Evolutionary conservation across 1,140 invertebrate genomes (phyloP), one percentile per base, ranked within the genome.

Genomic region (Ips nitidus): DNA sequence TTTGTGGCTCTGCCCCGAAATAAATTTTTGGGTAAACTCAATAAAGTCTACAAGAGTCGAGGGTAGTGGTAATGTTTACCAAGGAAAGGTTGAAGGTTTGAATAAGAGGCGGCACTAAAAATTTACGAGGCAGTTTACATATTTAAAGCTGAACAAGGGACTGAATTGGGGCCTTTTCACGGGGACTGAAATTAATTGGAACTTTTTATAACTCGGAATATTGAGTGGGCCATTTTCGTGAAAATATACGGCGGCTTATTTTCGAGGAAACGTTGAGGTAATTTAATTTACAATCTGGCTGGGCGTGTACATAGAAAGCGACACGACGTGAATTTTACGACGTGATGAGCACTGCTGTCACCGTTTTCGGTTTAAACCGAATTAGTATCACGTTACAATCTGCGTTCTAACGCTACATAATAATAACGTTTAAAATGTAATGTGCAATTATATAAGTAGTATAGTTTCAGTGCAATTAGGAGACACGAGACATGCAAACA

Each of bases 71-170:
- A 60, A 47, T 60, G 47, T 45, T 45, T 22, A 60, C n/a, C 41
- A 36, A 36, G 22, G 58, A 42, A 60, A 60, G 45, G 41, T 60
- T 43, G 58, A 60, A 60, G 41, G 58, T 43, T 43, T 45, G 58
- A 63, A 63, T 52, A 38, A 63, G 47, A 40, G 60, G 60, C n/a
- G 60, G 7, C 50, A 52, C 45, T 63, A 52, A 63, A 63, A 63
- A 63, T 63, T 52, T 63, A 63, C 47, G 47, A 52, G 45, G 60
- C 52, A 63, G 60, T 63, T 63, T 63, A 63, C 60, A 63, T 63
- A 63, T 63, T 63, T 63, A 63, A 63, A 42, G 58, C 5, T 41
- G 6, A 37, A 45, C 58, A 60, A 60, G 42, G 37, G n/a, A 37
- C 37, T 38, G 60, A 42, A 50, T 52, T 50, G n/a, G 22, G 45